Evolutionary conservation across 1,140 invertebrate genomes (phyloP).

Genomic region (Drosophila navojoa): DNA sequence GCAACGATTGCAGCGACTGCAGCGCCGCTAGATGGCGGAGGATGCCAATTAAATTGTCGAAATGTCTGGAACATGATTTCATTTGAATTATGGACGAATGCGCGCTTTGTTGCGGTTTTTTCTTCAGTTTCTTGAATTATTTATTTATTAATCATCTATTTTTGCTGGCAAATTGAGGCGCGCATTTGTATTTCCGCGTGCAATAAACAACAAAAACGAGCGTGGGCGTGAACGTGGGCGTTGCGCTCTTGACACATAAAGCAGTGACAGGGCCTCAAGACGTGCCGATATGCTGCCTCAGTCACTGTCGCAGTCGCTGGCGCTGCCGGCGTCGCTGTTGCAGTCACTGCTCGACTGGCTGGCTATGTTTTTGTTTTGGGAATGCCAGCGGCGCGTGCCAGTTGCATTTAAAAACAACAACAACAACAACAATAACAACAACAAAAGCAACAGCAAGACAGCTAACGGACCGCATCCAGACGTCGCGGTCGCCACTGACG

Average conservation of each 20-base stretch:
- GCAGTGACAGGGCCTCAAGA: constrained; percentile 43
- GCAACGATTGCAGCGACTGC: constrained; percentile 17
- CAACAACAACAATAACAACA: constrained; percentile 1
- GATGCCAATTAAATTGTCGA: constrained; percentile 11
- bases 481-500: constrained; percentile 10
- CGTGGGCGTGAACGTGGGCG: constrained; percentile 7
- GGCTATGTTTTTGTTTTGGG: constrained; percentile 34
- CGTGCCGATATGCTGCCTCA: constrained; percentile 40
- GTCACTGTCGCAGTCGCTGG: constrained; percentile 1
- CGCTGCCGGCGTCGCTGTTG: constrained; percentile 1
- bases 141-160: constrained; percentile 19
- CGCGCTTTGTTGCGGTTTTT: constrained; percentile 1
- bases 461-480: constrained; percentile 19
- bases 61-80: constrained; percentile 37
- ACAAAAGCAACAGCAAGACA: not conserved
- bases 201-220: constrained; percentile 15
- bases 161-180: constrained; percentile 30
- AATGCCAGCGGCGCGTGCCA: constrained; percentile 44
- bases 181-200: constrained; percentile 39
- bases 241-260: constrained; percentile 50
- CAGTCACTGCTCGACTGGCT: not conserved
- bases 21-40: constrained; percentile 3
- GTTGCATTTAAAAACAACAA: constrained; percentile 34
- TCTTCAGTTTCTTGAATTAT: constrained; percentile 3
- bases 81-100: constrained; percentile 4